phyloP scores from a whole-genome alignment of 2,888 invertebrate species.

The Zygaena filipendulae region DNA sequence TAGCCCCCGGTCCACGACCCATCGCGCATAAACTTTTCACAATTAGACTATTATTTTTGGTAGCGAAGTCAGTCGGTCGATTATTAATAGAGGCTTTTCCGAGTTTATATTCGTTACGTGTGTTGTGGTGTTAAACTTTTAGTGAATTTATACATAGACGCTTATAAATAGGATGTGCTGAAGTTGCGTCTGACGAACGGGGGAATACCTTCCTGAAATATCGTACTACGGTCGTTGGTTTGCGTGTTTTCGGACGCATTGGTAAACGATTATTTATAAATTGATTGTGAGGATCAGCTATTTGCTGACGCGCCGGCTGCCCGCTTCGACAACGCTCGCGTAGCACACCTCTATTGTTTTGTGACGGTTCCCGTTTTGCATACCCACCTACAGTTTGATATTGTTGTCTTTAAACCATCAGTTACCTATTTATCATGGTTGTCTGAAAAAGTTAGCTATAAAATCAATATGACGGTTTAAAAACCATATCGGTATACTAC shows the following conservation, averaged over 20 bases:
- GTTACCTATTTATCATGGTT: too few species aligned
- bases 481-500: too few species aligned
- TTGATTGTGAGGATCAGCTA: constrained; percentile 54
- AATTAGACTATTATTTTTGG: constrained; percentile 72
- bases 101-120: constrained; percentile 70
- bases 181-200: constrained; percentile 68
- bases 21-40: constrained; percentile 70
- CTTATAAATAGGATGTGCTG: constrained; percentile 69
- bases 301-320: too few species aligned
- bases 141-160: constrained; percentile 70
- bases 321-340: too few species aligned
- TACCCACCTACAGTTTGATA: too few species aligned
- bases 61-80: constrained; percentile 71
- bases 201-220: constrained; percentile 70
- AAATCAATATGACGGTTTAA: too few species aligned
- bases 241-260: constrained; percentile 66
- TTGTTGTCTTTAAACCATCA: too few species aligned
- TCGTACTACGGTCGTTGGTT: constrained; percentile 65
- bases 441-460: too few species aligned
- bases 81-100: constrained; percentile 71
- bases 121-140: constrained; percentile 70
- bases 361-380: too few species aligned
- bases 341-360: too few species aligned
- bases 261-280: constrained; percentile 69
- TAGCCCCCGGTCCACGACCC: constrained; percentile 69